Conservation (phyloP, 2,888 invertebrate species). For the Rhodophaea formosa region DNA sequence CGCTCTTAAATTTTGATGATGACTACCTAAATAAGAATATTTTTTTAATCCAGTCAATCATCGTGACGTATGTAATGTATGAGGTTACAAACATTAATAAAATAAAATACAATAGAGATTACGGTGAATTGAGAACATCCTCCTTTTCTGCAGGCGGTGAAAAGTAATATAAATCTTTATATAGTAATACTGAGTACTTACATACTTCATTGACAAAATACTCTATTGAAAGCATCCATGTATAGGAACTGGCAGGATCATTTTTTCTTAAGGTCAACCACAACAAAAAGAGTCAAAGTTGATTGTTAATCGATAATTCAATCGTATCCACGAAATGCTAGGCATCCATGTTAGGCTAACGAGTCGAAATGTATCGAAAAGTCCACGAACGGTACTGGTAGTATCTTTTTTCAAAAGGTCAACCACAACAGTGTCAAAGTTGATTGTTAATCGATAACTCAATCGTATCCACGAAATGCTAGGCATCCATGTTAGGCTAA, state of each 20-base stretch:
- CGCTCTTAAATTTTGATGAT: too few species aligned
- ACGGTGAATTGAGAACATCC: too few species aligned
- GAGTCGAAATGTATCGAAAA: slow-evolving; percentile 50
- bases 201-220: too few species aligned
- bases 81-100: too few species aligned
- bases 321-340: slow-evolving; percentile 19
- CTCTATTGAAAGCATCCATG: too few species aligned
- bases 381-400: slow-evolving; percentile 65
- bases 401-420: background rate
- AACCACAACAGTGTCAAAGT: background rate
- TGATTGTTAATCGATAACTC: slow-evolving; percentile 3
- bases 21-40: too few species aligned
- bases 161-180: too few species aligned
- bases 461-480: slow-evolving; percentile 19
- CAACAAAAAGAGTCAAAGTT: background rate
- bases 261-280: background rate
- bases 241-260: background rate
- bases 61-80: too few species aligned
- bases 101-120: too few species aligned
- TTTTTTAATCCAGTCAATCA: too few species aligned
- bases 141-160: too few species aligned
- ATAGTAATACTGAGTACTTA: too few species aligned
- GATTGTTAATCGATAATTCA: slow-evolving; percentile 3
- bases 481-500: slow-evolving; percentile 27
- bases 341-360: slow-evolving; percentile 28